Percentiles rank a stretch among this genome's conserved stretches.
phyloP scores from a whole-genome alignment of 2,797 vertebrate species.

The Prionace glauca region DNA sequence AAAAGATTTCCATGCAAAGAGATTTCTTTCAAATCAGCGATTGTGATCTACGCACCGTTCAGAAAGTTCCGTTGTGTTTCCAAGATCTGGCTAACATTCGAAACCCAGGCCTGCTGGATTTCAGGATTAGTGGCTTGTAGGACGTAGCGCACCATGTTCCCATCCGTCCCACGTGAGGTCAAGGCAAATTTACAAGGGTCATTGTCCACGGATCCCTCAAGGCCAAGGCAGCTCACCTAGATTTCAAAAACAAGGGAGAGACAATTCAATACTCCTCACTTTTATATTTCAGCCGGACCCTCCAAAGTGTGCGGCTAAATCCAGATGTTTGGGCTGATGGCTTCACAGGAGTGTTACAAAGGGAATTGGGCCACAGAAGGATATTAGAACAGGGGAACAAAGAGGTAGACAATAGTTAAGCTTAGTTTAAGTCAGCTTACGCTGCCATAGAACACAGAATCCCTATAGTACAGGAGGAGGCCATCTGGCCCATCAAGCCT shows the following conservation, averaged over 20 bases:
- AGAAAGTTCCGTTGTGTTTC: slow-evolving; percentile 86
- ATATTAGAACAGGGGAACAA: too few relatives aligned
- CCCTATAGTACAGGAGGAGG: too few relatives aligned
- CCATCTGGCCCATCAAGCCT: too few relatives aligned
- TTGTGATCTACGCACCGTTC: slow-evolving; percentile 62
- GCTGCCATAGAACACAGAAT: too few relatives aligned
- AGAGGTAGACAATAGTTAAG: too few relatives aligned
- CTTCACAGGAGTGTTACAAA: background rate
- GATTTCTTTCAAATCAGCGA: background rate
- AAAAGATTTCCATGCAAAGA: background rate
- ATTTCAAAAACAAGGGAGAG: slow-evolving; percentile 35
- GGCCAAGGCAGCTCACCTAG: slow-evolving; percentile 82
- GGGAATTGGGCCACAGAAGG: background rate
- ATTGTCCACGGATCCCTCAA: slow-evolving; percentile 69
- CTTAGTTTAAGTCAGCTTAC: background rate
- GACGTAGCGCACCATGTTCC: slow-evolving; percentile 67
- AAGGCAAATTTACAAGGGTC: slow-evolving; percentile 72
- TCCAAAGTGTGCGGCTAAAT: background rate
- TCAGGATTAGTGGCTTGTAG: slow-evolving; percentile 65
- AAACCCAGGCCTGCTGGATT: slow-evolving; percentile 72
- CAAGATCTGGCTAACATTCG: slow-evolving; percentile 77
- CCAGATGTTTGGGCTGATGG: background rate
- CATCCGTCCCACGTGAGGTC: slow-evolving; percentile 77
- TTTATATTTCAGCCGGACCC: background rate
- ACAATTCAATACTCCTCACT: background rate